Base-by-base conservation (phyloP, 2,888 invertebrate genomes). In the Melieria picta region DNA sequence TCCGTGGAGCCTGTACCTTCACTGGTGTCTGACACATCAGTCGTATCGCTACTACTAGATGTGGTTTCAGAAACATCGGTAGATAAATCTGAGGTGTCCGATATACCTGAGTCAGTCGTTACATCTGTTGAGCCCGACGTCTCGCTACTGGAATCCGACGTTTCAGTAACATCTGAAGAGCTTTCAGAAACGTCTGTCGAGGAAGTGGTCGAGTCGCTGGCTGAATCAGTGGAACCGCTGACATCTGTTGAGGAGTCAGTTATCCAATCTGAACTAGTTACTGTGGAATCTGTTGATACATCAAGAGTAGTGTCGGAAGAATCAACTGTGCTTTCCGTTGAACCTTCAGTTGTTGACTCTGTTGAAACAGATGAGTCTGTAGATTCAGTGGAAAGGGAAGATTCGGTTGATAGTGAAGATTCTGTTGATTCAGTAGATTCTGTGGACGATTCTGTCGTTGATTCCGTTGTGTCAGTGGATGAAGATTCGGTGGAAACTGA, bases 311-410 rank as follows among this genome's bases (percentile, higher is more conserved):
- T 62, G 16, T n/a, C 62, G 55, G 61, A 60, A 2, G 52, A 50
- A 10, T 50, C 55, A 46, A 9, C 47, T 11, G 69, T n/a, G 7
- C 7, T 30, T 16, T 65, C 76, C 3, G 78, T 80, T 43, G 82
- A 71, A 0, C 73, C 70, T 4, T 58, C 69, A n/a, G 69, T 70
- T 57, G 72, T 72, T 1, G 77, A 73, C 2, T 73, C 74, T 30
- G 74, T n/a, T n/a, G 69, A 79, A 6, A 60, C 72, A 0, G 78
- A 76, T 4, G 71, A 42, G 3, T 72, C 80, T 5, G 76, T 74
- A 10, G 71, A 69, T 7, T 57, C 69, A 0, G 66, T 55, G 30
- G 30, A 30, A 30, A 30, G 30, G 30, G 30, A 30, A 30, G 30
- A 30, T 30, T 30, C 30, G 30, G 30, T 30, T 30, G 30, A 30